These are phyloP conservation scores for Autographa pulchrina DNA, from an alignment of 2,888 invertebrate species.

Conservation along the genomic window DNA sequence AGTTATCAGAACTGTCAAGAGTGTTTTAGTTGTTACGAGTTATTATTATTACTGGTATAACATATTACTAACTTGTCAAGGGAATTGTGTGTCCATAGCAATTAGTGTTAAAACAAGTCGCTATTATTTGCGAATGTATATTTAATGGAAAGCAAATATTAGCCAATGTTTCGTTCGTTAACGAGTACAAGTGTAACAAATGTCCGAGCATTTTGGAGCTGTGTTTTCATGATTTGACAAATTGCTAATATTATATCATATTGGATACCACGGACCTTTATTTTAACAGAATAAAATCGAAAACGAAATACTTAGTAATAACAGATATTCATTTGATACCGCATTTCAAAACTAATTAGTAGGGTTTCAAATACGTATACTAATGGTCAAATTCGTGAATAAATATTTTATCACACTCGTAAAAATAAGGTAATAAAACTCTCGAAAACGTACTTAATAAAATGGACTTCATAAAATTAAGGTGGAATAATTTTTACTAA, in stretches of 20 bases:
- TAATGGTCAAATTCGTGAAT: no score
- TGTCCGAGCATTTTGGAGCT: neutral
- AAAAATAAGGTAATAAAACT: neutral
- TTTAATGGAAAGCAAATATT: constrained; percentile 41
- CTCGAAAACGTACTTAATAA: neutral
- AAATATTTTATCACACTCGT: no score
- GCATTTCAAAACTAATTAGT: no score
- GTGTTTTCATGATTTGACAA: neutral
- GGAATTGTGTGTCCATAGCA: constrained; percentile 18
- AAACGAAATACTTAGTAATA: no score
- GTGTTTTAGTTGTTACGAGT: neutral
- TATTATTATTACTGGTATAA: neutral
- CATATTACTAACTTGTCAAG: neutral
- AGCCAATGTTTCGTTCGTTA: constrained; percentile 7
- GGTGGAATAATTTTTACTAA: constrained; percentile 5
- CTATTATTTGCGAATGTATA: constrained; percentile 18
- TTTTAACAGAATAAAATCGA: no score
- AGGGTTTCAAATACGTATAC: no score
- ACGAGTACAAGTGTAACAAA: constrained; percentile 8
- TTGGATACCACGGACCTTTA: no score
- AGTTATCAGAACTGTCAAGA: constrained; percentile 7
- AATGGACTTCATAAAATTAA: neutral
- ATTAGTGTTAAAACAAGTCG: constrained; percentile 17
- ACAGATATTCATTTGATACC: no score
- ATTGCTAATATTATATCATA: no score